Evolutionary conservation across 1,140 invertebrate genomes (phyloP), one percentile per base, ranked within the genome.

Genomic region (Bradynema listronoti): DNA sequence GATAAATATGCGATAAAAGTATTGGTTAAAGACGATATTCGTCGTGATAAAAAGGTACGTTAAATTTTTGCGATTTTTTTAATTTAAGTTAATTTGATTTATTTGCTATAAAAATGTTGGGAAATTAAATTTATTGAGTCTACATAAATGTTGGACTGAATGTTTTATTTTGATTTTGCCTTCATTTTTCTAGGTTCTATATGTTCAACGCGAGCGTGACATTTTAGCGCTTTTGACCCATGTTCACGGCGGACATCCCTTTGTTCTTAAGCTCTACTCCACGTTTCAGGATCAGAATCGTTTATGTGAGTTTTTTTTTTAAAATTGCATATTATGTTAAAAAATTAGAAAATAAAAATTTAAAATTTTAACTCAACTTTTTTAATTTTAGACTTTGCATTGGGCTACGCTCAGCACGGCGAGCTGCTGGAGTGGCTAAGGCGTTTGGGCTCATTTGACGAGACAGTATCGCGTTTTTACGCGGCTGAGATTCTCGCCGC

Each of bases 251-350:
- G 78, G 79, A 36, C 81, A 82, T 63, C 86, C 85, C 16, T 93
- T 90, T 78, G 91, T 98, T 79, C 89, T 96, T 14, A 87, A 87
- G 72, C 82, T 99, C 4, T 91, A 87, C 74, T 94, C 87, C 79
- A 95, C 94, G 36, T 98, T 99, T 82, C 94, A 98, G 82, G 92
- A 97, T 80, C 70, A 83, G 22, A 86, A 90, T 64, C 85, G 90
- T 72, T 84, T 98, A 16, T 98, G 85, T 86, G 84, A 80, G 80
- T 80, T 80, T 78, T 66, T 51, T 19, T 50, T 41, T 42, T 24
- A 67, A 25, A 24, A 5, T 58, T 65, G 14, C n/a, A 5, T 32
- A 6, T n/a, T 22, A 6, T 27, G 7, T 32, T 60, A 32, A 45
- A 65, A 65, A 42, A 27, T 58, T 22, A 16, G 6, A 1, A 1